Percentiles rank a stretch among this genome's conserved stretches.
These are phyloP conservation scores for Danaus melanippus DNA, from an alignment of 1,140 invertebrate species.

Conservation along the genomic window DNA sequence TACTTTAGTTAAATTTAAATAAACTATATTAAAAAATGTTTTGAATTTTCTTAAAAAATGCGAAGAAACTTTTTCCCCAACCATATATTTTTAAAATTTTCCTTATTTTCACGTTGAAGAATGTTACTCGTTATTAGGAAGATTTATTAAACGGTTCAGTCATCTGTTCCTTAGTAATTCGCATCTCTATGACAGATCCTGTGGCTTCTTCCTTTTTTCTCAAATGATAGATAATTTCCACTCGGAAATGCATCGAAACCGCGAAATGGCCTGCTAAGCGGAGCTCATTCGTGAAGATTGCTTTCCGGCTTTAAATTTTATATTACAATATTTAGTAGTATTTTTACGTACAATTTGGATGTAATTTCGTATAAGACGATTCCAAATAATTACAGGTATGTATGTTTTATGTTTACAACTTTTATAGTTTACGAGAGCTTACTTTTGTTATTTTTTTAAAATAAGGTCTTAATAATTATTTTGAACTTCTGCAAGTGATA, in stretches of 20 bases:
- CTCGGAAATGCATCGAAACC: constrained; percentile 64
- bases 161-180: constrained; percentile 18
- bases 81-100: too few relatives aligned
- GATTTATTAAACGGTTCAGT: too few relatives aligned
- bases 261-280: constrained; percentile 63
- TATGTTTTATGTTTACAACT: neutral
- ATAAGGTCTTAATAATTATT: too few relatives aligned
- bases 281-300: constrained; percentile 54
- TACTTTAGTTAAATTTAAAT: too few relatives aligned
- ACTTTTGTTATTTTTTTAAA: too few relatives aligned
- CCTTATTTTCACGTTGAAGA: too few relatives aligned
- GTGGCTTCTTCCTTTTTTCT: constrained; percentile 48
- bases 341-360: constrained; percentile 22
- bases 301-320: constrained; percentile 51
- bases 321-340: constrained; percentile 45
- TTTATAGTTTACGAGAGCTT: too few relatives aligned
- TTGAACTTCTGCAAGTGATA: too few relatives aligned
- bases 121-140: too few relatives aligned
- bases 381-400: constrained; percentile 1
- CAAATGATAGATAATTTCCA: constrained; percentile 65
- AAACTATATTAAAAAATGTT: too few relatives aligned
- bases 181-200: constrained; percentile 40
- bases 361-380: constrained; percentile 18
- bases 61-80: too few relatives aligned
- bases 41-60: too few relatives aligned